phyloP scores from a whole-genome alignment of 2,888 invertebrate genomes.

The Neoscelio sp. region DNA sequence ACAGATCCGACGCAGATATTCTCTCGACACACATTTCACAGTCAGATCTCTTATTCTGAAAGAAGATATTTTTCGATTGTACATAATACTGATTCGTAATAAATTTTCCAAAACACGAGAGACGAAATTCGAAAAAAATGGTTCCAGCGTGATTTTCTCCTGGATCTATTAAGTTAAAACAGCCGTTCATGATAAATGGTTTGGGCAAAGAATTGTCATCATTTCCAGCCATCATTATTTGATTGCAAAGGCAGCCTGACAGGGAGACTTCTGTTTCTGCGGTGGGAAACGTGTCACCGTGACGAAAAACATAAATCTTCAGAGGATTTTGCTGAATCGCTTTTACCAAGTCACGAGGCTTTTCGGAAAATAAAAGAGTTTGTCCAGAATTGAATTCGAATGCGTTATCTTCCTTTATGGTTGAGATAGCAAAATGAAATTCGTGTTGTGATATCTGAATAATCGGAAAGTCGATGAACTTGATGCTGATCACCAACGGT shows the following conservation, averaged over 20 bases:
- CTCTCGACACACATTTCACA: constrained; percentile 74
- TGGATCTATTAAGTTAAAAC: constrained; percentile 75
- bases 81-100: constrained; percentile 76
- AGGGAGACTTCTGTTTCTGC: constrained; percentile 77
- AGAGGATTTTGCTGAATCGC: constrained; percentile 74
- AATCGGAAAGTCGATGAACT: constrained; percentile 79
- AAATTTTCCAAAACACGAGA: constrained; percentile 77
- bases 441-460: constrained; percentile 77
- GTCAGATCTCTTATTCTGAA: constrained; percentile 72
- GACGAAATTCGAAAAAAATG: constrained; percentile 74
- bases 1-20: constrained; percentile 37
- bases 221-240: constrained; percentile 79
- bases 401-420: constrained; percentile 63
- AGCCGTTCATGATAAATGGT: constrained; percentile 75
- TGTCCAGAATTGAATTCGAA: constrained; percentile 76
- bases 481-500: constrained; percentile 76
- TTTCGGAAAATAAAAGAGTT: constrained; percentile 77
- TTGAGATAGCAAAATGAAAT: constrained; percentile 71
- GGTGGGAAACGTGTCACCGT: constrained; percentile 79
- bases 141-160: constrained; percentile 77
- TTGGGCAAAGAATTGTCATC: constrained; percentile 76
- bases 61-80: constrained; percentile 71
- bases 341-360: constrained; percentile 76
- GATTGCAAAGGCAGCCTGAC: constrained; percentile 80
- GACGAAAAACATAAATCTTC: constrained; percentile 78